Evolutionary conservation across 2,113 vertebrate species (phyloP).

Genomic region (Tragelaphus imberbis): DNA sequence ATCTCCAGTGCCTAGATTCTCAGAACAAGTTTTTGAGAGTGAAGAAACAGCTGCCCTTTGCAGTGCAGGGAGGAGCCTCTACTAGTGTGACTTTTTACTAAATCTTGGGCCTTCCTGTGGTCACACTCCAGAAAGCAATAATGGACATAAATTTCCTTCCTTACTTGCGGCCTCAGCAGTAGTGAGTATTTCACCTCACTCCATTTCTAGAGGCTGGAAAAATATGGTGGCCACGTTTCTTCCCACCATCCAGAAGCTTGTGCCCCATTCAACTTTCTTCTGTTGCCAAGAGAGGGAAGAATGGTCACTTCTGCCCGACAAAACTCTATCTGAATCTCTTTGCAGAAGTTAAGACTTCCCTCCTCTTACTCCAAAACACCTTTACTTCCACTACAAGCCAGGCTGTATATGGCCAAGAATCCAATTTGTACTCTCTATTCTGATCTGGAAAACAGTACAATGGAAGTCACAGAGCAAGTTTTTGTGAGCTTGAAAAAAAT

Average conservation of each 20-base stretch:
- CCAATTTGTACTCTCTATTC: background rate
- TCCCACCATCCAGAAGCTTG: background rate
- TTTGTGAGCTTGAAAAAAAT: background rate
- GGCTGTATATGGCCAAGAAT: background rate
- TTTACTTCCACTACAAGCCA: constrained; percentile 2
- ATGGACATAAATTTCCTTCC: background rate
- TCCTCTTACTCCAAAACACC: background rate
- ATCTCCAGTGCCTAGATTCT: background rate
- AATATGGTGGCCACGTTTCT: background rate
- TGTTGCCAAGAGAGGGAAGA: background rate
- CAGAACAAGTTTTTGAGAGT: background rate
- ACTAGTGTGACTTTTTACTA: background rate
- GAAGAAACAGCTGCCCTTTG: background rate
- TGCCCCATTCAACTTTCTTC: background rate
- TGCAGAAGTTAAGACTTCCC: background rate
- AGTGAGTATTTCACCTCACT: background rate
- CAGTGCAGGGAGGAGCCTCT: background rate
- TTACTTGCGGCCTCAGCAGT: background rate
- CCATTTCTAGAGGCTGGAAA: background rate
- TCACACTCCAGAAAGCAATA: background rate
- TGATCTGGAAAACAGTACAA: background rate
- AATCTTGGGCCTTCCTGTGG: background rate
- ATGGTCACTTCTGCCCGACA: background rate
- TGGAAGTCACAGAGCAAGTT: constrained; percentile 3
- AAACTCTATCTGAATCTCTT: background rate